Percentiles rank a stretch among this genome's conserved stretches.
Conservation (phyloP, 2,888 invertebrate species). For the Limnephilus marmoratus region DNA sequence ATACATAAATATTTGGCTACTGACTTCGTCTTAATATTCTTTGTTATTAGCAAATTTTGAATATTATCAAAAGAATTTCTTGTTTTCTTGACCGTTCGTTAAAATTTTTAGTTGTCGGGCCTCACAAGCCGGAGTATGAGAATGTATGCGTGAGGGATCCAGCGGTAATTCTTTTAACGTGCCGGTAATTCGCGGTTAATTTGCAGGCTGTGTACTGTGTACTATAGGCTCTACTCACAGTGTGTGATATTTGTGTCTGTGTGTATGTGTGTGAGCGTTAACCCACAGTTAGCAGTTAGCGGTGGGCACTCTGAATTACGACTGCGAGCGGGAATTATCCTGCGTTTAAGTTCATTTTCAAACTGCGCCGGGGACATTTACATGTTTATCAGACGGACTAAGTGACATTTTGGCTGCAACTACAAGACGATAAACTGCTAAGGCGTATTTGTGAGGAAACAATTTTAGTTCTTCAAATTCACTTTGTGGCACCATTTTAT, state of each 20-base stretch:
- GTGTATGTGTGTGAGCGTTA: background rate
- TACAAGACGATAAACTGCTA: background rate
- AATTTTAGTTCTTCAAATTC: no score
- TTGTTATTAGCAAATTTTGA: background rate
- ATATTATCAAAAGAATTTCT: background rate
- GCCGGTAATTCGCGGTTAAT: conserved; percentile 25
- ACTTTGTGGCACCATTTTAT: no score
- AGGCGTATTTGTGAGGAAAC: background rate
- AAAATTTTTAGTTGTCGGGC: background rate
- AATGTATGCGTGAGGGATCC: background rate
- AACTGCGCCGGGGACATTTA: conserved; percentile 35
- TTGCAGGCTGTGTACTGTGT: background rate
- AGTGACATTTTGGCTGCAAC: conserved; percentile 30
- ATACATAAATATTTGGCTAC: no score
- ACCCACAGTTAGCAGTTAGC: conserved; percentile 37
- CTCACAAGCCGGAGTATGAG: background rate
- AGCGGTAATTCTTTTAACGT: background rate
- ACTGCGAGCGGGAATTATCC: conserved; percentile 31
- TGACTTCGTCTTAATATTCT: no score
- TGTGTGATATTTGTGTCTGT: background rate
- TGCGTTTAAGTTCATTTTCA: conserved; percentile 39
- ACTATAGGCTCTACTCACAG: background rate
- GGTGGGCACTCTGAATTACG: conserved; percentile 36
- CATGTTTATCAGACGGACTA: conserved; percentile 50
- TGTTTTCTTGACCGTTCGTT: background rate